A percentile compares a stretch with the other conserved stretches of the same genome.
phyloP scores from a whole-genome alignment of 2,113 vertebrate species.

The Aegithalos caudatus region DNA sequence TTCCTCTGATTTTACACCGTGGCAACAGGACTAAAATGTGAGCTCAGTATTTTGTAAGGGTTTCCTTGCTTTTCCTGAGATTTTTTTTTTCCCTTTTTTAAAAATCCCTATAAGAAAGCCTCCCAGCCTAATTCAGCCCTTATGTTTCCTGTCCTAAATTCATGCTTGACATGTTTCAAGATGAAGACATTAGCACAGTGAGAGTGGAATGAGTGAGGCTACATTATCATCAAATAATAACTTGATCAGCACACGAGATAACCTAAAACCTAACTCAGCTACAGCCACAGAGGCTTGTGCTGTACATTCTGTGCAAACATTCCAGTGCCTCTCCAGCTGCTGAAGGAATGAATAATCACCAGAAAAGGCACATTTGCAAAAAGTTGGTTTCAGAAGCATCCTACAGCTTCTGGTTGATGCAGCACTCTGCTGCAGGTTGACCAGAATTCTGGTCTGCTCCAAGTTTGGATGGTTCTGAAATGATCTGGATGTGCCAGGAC shows the following conservation, averaged over 20 bases:
- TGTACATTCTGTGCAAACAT: background rate
- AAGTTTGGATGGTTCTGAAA: background rate
- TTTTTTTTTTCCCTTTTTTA: accelerated
- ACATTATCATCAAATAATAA: background rate
- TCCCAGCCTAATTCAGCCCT: background rate
- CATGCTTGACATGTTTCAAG: background rate
- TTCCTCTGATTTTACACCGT: background rate
- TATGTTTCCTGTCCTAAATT: background rate
- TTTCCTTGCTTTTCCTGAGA: background rate
- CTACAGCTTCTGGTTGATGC: background rate
- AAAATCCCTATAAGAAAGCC: background rate
- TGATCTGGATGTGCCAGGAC: background rate
- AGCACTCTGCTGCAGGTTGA: background rate
- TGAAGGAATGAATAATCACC: background rate
- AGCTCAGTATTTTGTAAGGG: background rate
- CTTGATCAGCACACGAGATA: background rate
- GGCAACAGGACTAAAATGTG: background rate
- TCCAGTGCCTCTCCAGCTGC: background rate
- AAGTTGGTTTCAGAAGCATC: background rate
- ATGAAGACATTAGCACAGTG: background rate
- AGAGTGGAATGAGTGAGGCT: background rate
- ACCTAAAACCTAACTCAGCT: background rate
- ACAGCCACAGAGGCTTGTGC: background rate
- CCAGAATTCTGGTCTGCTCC: background rate
- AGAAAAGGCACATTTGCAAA: background rate